Percentiles rank a stretch among this genome's conserved stretches.
Conservation (phyloP, 1,140 invertebrate species). For the Magallana angulata region DNA sequence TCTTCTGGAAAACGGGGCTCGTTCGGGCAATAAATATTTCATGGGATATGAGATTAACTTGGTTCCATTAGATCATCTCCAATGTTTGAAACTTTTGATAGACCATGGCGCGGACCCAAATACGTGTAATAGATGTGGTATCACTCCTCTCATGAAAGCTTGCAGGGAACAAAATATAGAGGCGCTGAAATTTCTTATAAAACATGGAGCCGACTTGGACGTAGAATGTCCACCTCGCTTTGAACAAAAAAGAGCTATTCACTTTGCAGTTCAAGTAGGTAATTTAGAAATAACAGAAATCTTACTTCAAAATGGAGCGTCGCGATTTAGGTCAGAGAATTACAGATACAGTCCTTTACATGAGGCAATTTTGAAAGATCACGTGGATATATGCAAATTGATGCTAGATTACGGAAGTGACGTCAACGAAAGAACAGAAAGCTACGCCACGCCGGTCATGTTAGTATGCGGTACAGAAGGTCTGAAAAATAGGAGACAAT, state of each 20-base stretch:
- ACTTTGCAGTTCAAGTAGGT: conserved; percentile 89
- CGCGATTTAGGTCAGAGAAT: conserved; percentile 83
- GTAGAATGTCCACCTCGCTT: conserved; percentile 71
- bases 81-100: conserved; percentile 89
- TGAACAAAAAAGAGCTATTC: conserved; percentile 85
- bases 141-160: conserved; percentile 89
- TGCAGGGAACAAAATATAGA: conserved; percentile 71
- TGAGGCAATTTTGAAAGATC: conserved; percentile 85
- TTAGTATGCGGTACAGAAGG: conserved; percentile 90
- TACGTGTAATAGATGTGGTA: conserved; percentile 85
- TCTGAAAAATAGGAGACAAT: conserved; percentile 84
- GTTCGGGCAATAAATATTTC: conserved; percentile 85
- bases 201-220: conserved; percentile 90
- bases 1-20: conserved; percentile 86
- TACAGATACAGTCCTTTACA: conserved; percentile 92
- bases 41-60: conserved; percentile 94
- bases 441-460: conserved; percentile 90
- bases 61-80: conserved; percentile 85
- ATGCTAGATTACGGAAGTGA: conserved; percentile 85
- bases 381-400: conserved; percentile 82
- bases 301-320: conserved; percentile 87
- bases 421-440: conserved; percentile 81
- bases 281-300: conserved; percentile 89
- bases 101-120: conserved; percentile 92
- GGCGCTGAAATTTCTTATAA: conserved; percentile 88